A percentile compares a stretch with the other conserved stretches of the same genome.
These are phyloP conservation scores for Platorchestia sp. DNA, from an alignment of 1,140 invertebrate genomes.

Conservation along the genomic window DNA sequence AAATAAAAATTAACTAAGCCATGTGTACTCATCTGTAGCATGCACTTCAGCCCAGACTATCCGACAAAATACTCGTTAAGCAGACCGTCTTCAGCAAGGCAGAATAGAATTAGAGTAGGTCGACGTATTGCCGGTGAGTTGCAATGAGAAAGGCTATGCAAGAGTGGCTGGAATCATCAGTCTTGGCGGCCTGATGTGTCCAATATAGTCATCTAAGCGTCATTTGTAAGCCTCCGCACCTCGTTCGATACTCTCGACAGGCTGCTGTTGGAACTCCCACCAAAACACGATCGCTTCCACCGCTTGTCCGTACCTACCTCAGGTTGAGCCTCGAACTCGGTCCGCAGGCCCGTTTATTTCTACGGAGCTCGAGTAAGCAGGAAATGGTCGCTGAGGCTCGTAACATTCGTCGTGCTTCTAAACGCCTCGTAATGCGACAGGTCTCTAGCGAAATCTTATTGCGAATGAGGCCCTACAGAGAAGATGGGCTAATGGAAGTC, in stretches of 20 bases:
- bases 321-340: background rate
- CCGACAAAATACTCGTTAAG: background rate
- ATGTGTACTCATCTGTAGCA: background rate
- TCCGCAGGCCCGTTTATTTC: background rate
- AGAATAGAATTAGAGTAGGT: constrained; percentile 12
- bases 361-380: background rate
- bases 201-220: constrained; percentile 55
- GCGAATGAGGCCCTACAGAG: background rate
- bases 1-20: background rate
- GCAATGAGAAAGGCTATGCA: constrained; percentile 5
- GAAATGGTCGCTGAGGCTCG: background rate
- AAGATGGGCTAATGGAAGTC: constrained; percentile 53
- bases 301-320: background rate
- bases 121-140: constrained; percentile 1
- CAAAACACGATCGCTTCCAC: constrained; percentile 51
- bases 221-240: constrained; percentile 51
- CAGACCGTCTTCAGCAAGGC: background rate
- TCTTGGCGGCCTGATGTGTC: constrained; percentile 49
- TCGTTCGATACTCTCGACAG: constrained; percentile 53
- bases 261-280: background rate
- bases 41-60: background rate
- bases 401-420: background rate
- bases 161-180: constrained; percentile 35
- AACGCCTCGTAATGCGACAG: constrained; percentile 21
- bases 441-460: constrained; percentile 26